A percentile compares a stretch with the other conserved stretches of the same genome.
phyloP scores from a whole-genome alignment of 2,888 invertebrate genomes.

The Schizaphis graminum region DNA sequence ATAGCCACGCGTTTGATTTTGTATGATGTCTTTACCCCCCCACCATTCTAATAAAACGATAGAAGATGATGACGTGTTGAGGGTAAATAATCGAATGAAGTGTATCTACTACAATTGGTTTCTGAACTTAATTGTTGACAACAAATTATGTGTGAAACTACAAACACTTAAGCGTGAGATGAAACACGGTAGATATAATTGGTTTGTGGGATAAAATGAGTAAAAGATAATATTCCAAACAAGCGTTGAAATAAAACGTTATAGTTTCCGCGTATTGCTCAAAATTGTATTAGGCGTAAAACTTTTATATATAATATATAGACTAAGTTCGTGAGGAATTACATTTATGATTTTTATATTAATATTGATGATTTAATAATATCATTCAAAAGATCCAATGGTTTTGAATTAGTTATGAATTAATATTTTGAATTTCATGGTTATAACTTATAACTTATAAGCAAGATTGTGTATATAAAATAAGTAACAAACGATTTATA shows the following conservation, averaged over 20 bases:
- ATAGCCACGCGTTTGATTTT: not conserved
- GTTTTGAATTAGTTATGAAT: not conserved
- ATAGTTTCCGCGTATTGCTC: not conserved
- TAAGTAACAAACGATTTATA: too few species aligned
- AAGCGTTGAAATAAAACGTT: not conserved
- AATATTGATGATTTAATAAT: not conserved
- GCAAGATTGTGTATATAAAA: too few species aligned
- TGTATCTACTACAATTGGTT: not conserved
- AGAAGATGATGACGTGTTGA: not conserved
- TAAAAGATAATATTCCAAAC: not conserved
- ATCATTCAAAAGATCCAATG: not conserved
- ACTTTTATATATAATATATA: not conserved
- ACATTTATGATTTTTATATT: not conserved
- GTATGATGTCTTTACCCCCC: not conserved
- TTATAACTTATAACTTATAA: too few species aligned
- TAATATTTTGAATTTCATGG: not conserved
- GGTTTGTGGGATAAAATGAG: not conserved
- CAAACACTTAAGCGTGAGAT: not conserved
- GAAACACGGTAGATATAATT: not conserved
- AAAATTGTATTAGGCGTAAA: not conserved
- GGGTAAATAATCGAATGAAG: not conserved
- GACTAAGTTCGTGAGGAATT: not conserved
- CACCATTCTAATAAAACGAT: not conserved
- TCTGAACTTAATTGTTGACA: slow-evolving; percentile 35
- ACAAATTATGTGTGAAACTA: slow-evolving; percentile 36